Evolutionary conservation across 2,888 invertebrate genomes (phyloP).

Genomic region (Marasmarcha lunaedactyla): DNA sequence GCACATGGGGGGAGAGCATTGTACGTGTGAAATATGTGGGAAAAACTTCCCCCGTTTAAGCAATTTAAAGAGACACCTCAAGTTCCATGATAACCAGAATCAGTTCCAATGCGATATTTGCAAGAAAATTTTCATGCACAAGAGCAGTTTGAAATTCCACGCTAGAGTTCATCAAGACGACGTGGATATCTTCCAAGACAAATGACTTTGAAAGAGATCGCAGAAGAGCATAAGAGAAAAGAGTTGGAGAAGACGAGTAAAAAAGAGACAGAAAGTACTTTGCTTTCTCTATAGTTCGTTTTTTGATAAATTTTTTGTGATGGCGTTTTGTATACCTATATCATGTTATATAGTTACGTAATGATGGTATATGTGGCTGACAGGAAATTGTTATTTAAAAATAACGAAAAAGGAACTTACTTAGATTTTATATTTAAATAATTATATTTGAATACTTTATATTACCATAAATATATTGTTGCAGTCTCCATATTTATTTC

Average conservation of each 20-base stretch:
- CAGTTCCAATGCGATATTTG: slow-evolving; percentile 52
- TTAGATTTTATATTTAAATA: too few relatives aligned
- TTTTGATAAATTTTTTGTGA: too few relatives aligned
- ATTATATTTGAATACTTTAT: too few relatives aligned
- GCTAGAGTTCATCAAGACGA: slow-evolving; percentile 53
- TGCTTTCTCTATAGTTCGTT: too few relatives aligned
- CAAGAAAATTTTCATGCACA: slow-evolving; percentile 53
- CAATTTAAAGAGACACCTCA: slow-evolving; percentile 48
- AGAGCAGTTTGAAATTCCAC: slow-evolving; percentile 53
- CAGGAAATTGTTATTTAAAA: too few relatives aligned
- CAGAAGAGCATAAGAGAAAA: slow-evolving; percentile 46
- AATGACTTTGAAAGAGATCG: slow-evolving; percentile 54
- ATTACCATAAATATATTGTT: too few relatives aligned
- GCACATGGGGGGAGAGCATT: slow-evolving; percentile 40
- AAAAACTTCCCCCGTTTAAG: slow-evolving; percentile 38
- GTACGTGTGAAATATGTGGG: slow-evolving; percentile 46
- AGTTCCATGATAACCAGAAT: slow-evolving; percentile 44
- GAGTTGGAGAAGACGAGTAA: neutral
- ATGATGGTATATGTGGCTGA: too few relatives aligned
- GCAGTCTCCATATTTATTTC: too few relatives aligned
- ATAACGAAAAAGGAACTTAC: too few relatives aligned
- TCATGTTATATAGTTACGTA: too few relatives aligned
- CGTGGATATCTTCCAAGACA: slow-evolving; percentile 57
- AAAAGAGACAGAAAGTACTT: too few relatives aligned
- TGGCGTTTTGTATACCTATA: too few relatives aligned